Percentiles rank a stretch among this genome's conserved stretches.
Evolutionary conservation across 1,140 invertebrate genomes (phyloP).

Genomic region (Colletes gigas): DNA sequence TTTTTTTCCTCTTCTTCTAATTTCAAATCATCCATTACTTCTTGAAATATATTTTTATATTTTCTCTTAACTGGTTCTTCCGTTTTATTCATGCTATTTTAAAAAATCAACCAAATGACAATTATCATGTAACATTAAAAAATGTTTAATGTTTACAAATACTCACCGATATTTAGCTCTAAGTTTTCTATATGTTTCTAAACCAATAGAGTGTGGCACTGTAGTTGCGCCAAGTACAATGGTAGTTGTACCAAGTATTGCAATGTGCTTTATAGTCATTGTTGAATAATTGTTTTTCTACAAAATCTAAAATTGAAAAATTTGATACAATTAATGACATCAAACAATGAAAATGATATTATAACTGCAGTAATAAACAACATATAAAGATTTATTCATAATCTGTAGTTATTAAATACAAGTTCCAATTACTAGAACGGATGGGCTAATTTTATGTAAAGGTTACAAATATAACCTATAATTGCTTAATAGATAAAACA

Average conservation of each 20-base stretch:
- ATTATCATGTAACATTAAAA: conserved; percentile 23
- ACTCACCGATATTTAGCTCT: conserved; percentile 82
- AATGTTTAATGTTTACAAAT: conserved; percentile 12
- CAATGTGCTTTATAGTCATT: neutral
- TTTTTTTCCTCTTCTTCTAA: conserved; percentile 73
- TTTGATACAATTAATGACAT: neutral
- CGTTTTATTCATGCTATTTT: conserved; percentile 67
- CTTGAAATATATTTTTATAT: conserved; percentile 75
- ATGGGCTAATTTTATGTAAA: no score
- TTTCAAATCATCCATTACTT: conserved; percentile 81
- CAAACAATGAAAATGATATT: neutral
- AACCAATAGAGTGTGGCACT: conserved; percentile 81
- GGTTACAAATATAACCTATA: conserved; percentile 7
- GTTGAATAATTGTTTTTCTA: neutral
- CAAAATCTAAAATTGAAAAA: neutral
- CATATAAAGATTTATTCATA: neutral
- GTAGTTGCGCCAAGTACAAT: neutral
- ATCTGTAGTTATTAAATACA: neutral
- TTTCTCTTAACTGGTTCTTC: conserved; percentile 74
- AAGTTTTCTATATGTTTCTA: conserved; percentile 80
- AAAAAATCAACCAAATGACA: conserved; percentile 23
- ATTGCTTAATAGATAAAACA: neutral
- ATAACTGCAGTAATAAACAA: neutral
- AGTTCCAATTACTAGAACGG: neutral
- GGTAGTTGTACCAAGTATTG: no score